Base-by-base conservation (phyloP, 2,888 invertebrate species). In the Ochropleura plecta region DNA sequence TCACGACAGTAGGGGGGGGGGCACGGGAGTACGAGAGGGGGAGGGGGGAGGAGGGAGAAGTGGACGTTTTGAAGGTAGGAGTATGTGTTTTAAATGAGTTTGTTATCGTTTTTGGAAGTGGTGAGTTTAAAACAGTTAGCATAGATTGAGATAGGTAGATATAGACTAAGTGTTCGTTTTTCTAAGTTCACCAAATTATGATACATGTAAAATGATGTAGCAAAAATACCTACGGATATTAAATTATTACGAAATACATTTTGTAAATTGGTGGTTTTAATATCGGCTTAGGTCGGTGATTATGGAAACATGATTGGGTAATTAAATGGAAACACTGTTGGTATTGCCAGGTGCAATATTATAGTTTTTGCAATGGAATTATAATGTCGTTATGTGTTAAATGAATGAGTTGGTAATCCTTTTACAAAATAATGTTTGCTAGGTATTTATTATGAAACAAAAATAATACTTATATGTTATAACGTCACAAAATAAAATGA, bases 321-420 rank as follows among this genome's bases (percentile, higher is more conserved):
- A 75, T 79, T 69, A 84, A 84, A 80, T 75, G 57, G 84, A 65
- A 75, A 62, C 74, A 74, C 44, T 79, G 59, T 3, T 49, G 59
- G 48, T 46, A 30, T 59, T 62, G 62, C 51, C 42, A 42, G 48
- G 30, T 78, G 63, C 49, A 71, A 71, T 71, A 20, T 64, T 59
- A 49, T 63, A 57, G 53, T 44, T 59, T 59, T 67, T 57, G 62
- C 30, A 49, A 49, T 30, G 16, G 7, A 57, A 60, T 48, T 64
- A 70, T 65, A 57, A 70, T 48, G 14, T 18, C 18, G 18, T 51
- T 59, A n/a, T 48, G n/a, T 16, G 30, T 48, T 51, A 51, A 40
- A 51, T 69, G 10, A 65, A 76, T 76, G 20, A 9, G 14, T 14
- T 9, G 10, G 40, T 81, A 55, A 75, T 76, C 55, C 48, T 20